Percentiles rank a stretch among this genome's conserved stretches.
phyloP scores from a whole-genome alignment of 2,797 vertebrate genomes.

The Morus bassanus region DNA sequence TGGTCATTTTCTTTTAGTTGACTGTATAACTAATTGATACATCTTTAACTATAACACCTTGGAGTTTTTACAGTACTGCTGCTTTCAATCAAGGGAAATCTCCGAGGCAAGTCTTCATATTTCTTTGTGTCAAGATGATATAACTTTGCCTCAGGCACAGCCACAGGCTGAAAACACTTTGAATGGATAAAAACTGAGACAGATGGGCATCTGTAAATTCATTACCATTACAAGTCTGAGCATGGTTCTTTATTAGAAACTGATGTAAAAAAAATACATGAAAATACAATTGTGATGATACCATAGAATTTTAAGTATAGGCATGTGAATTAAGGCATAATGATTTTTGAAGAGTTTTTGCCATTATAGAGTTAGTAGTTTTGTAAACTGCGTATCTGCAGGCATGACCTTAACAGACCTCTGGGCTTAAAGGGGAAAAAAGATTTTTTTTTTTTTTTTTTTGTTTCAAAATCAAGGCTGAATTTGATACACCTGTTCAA shows the following conservation, averaged over 20 bases:
- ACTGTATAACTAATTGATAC: constrained; percentile 49
- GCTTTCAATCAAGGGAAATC: constrained; percentile 46
- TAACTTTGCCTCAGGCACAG: constrained; percentile 67
- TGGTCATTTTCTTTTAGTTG: not conserved
- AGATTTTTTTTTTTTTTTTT: too few species aligned
- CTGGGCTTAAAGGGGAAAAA: not conserved
- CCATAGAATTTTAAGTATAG: not conserved
- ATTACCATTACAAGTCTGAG: constrained; percentile 3
- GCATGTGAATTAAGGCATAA: not conserved
- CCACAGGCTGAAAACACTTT: constrained; percentile 63
- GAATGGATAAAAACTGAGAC: constrained; percentile 59
- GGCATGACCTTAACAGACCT: not conserved
- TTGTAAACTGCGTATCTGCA: not conserved
- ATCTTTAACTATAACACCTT: constrained; percentile 66
- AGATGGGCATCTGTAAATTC: constrained; percentile 56
- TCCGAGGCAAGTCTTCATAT: constrained; percentile 57
- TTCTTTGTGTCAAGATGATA: constrained; percentile 70
- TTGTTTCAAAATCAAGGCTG: not conserved
- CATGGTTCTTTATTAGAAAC: not conserved
- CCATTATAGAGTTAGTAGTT: not conserved
- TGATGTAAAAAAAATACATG: not conserved
- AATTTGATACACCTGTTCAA: not conserved
- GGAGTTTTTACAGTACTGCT: constrained; percentile 20
- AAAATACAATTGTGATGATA: not conserved
- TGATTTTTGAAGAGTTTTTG: not conserved